Conservation (phyloP, 2,113 vertebrate genomes). For the Castor canadensis region DNA sequence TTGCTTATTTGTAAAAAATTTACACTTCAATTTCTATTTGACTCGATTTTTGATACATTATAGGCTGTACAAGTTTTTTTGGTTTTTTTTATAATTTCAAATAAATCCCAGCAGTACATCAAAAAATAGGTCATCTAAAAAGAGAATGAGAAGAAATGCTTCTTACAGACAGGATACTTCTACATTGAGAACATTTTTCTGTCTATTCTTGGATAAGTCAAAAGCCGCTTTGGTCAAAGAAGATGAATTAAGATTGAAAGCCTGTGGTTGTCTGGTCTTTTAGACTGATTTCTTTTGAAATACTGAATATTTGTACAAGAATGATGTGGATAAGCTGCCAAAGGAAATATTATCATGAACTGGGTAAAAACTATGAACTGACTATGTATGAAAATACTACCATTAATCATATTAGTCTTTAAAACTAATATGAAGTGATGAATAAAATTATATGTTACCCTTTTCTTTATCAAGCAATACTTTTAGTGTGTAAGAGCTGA, state of each 20-base stretch:
- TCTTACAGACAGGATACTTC: slow-evolving; percentile 46
- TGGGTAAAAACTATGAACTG: background rate
- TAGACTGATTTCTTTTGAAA: slow-evolving; percentile 61
- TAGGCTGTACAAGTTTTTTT: background rate
- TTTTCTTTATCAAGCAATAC: background rate
- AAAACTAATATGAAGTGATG: background rate
- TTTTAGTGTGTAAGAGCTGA: background rate
- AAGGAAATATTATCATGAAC: background rate
- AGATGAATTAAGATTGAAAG: slow-evolving; percentile 47
- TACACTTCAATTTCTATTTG: background rate
- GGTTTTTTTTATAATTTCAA: background rate
- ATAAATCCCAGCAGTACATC: background rate
- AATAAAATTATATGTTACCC: background rate
- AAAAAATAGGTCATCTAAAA: background rate
- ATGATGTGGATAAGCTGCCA: background rate
- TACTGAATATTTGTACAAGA: background rate
- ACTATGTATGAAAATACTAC: background rate
- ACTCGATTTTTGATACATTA: slow-evolving; percentile 23
- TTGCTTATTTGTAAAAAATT: slow-evolving; percentile 20
- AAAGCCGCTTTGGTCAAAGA: slow-evolving; percentile 44
- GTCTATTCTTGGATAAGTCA: slow-evolving; percentile 6
- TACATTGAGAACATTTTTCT: background rate
- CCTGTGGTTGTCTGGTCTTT: slow-evolving; percentile 35
- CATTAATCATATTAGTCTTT: background rate
- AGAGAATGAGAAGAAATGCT: background rate